Evolutionary conservation across 2,888 invertebrate genomes (phyloP).

Genomic region (Phortica okadai): DNA sequence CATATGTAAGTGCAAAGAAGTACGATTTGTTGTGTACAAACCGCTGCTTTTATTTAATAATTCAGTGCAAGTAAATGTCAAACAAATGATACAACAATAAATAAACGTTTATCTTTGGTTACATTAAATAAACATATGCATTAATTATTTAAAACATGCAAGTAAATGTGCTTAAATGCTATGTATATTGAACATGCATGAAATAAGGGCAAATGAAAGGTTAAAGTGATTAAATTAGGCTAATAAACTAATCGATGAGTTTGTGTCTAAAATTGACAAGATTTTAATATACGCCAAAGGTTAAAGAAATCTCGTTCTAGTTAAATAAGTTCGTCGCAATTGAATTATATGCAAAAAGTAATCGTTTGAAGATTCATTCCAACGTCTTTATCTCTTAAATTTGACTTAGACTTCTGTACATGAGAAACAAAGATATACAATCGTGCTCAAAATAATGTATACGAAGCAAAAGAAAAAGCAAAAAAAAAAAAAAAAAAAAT

Average conservation of each 20-base stretch:
- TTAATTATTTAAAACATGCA: neutral
- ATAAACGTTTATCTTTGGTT: neutral
- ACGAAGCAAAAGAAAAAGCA: neutral
- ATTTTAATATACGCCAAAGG: no score
- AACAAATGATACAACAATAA: neutral
- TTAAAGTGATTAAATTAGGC: no score
- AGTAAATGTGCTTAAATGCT: neutral
- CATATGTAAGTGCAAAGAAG: neutral
- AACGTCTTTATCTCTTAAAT: no score
- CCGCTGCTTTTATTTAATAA: neutral
- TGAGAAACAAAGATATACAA: no score
- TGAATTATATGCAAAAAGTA: no score
- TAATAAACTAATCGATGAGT: no score
- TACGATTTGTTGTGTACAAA: neutral
- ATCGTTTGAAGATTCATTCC: no score
- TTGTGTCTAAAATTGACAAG: no score
- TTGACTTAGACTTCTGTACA: no score
- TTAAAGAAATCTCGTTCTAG: no score
- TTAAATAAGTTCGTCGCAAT: no score
- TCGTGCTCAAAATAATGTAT: neutral
- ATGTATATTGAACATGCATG: neutral
- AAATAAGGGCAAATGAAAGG: neutral
- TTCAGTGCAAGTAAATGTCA: neutral
- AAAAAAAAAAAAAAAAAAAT: conserved; percentile 27
- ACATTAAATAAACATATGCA: neutral